Evolutionary conservation across 2,113 vertebrate species (phyloP).

Genomic region (Leptosomus discolor): DNA sequence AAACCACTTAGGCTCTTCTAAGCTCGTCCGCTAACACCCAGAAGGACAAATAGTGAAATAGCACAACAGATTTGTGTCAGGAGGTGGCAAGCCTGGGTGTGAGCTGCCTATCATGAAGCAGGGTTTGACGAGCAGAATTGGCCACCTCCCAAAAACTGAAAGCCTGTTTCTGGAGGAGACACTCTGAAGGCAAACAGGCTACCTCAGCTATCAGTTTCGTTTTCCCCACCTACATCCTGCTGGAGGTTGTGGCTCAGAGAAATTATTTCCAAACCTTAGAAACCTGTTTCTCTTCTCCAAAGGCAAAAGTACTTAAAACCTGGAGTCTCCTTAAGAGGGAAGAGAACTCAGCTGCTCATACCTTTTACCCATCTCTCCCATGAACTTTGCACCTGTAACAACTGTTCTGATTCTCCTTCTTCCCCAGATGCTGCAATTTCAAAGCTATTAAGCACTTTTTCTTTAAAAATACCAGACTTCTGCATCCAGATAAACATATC

Average conservation of each 20-base stretch:
- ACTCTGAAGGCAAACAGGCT: not conserved
- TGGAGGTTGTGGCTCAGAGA: not conserved
- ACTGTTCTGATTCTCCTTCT: not conserved
- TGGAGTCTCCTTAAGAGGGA: not conserved
- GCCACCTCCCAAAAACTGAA: constrained; percentile 23
- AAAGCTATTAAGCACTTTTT: not conserved
- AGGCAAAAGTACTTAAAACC: not conserved
- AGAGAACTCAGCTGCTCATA: not conserved
- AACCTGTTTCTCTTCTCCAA: not conserved
- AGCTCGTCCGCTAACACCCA: not conserved
- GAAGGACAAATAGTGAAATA: constrained; percentile 56
- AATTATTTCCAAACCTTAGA: not conserved
- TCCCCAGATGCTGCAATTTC: not conserved
- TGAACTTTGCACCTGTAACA: not conserved
- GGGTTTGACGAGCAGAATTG: constrained; percentile 30
- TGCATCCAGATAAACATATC: not conserved
- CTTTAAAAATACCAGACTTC: not conserved
- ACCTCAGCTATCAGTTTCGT: not conserved
- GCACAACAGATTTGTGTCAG: constrained; percentile 65
- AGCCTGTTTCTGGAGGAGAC: not conserved
- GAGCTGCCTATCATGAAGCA: constrained; percentile 47
- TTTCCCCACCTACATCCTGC: not conserved
- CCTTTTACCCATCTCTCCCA: not conserved
- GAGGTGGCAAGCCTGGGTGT: constrained; percentile 54
- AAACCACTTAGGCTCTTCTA: not conserved